Base-by-base conservation (phyloP, 1,140 invertebrate species). In the Sinonovacula constricta region DNA sequence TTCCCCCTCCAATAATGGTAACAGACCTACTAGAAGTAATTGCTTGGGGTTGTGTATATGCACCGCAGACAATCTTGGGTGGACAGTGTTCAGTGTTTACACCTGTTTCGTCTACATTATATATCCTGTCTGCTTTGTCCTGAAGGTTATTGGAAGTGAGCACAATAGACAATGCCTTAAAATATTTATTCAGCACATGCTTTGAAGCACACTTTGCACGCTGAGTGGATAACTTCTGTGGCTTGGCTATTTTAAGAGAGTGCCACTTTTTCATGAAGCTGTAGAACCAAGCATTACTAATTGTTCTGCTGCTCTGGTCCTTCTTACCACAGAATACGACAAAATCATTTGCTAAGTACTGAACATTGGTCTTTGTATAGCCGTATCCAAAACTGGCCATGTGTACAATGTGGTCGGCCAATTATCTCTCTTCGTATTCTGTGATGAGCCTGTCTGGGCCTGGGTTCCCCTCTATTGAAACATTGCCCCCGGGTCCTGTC, bases 1-100 rank as follows among this genome's bases (percentile, higher is more conserved):
- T 82, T n/a, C n/a, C n/a, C n/a, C 51, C 79, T 66, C 39, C 60
- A 70, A 66, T 63, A 28, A 85, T 56, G 28, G 84, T 81, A 4
- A 86, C 80, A 18, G 7, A 28, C 39, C 59, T 74, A 26, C 4
- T 4, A 26, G 59, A 74, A 31, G 70, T 74, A 3, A 74, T 28
- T n/a, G 59, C 70, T 28, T 74, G 57, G 22, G 56, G 70, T 3
- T 51, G n/a, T n/a, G n/a, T n/a, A 10, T 7, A 14, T 14, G 30
- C 24, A 15, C 34, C 30, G 60, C 26, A 49, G 28, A 63, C 59
- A 63, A 74, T 49, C 28, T 59, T 12, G 31, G 22, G 53, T 22
- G 68, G 26, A 28, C 28, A 54, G 26, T 57, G 68, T 39, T 71
- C 53, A 10, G 56, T 71, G 22, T 7, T 71, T 3, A 74, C 36